These are phyloP conservation scores for Ariolimax columbianus DNA, from an alignment of 2,888 invertebrate species.

Conservation along the genomic window DNA sequence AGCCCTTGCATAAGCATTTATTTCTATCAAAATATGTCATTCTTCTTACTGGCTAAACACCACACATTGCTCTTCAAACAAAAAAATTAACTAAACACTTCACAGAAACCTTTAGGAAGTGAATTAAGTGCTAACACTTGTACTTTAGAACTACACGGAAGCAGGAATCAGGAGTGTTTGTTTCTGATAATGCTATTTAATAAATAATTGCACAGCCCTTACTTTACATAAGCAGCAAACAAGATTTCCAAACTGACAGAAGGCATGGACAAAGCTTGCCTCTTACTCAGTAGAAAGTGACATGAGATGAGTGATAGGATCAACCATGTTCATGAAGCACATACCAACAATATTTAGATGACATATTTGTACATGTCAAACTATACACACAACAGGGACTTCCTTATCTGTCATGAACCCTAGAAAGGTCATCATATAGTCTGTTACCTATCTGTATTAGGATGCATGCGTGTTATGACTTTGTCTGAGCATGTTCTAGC, in stretches of 20 bases:
- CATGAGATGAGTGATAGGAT: neutral
- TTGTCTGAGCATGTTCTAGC: neutral
- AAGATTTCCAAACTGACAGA: neutral
- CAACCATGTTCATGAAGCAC: neutral
- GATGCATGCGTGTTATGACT: neutral
- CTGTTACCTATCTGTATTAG: neutral
- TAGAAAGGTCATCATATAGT: neutral
- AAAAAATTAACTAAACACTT: neutral
- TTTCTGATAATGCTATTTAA: neutral
- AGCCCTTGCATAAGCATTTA: no score
- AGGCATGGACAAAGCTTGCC: neutral
- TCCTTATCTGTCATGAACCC: neutral
- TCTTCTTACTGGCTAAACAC: no score
- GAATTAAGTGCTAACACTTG: no score
- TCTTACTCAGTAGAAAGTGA: neutral
- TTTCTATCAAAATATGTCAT: no score
- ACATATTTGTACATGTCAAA: neutral
- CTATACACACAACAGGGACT: neutral
- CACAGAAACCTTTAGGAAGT: neutral
- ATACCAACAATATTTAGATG: neutral
- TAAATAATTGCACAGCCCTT: slow-evolving; percentile 29
- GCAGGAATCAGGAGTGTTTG: neutral
- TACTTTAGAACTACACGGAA: no score
- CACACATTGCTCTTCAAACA: no score
- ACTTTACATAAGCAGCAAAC: neutral